These are phyloP conservation scores for Brachyopa scutellaris DNA, from an alignment of 2,888 invertebrate genomes.

Conservation along the genomic window DNA sequence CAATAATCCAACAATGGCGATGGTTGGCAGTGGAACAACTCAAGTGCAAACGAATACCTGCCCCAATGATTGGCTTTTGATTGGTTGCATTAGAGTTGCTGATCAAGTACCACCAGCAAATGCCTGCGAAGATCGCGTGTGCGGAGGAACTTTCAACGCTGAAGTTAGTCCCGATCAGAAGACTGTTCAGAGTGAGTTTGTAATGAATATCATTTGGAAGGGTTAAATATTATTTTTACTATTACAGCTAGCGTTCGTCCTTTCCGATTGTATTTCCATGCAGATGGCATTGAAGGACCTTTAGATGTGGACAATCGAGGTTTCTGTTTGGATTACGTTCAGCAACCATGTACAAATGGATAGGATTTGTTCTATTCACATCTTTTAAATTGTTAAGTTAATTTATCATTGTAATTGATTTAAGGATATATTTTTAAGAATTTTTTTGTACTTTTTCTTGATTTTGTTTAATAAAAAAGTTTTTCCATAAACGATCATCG, in stretches of 20 bases:
- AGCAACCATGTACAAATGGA: constrained; percentile 91
- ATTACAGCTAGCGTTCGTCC: constrained; percentile 90
- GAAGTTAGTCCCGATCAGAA: constrained; percentile 87
- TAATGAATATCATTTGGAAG: not conserved
- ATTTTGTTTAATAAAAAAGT: constrained; percentile 14
- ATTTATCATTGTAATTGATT: constrained; percentile 19
- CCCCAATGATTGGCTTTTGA: constrained; percentile 89
- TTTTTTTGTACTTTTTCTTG: constrained; percentile 4
- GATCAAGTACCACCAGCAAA: constrained; percentile 83
- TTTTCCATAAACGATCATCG: too few relatives aligned
- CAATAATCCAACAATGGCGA: constrained; percentile 86
- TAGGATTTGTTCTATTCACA: constrained; percentile 1
- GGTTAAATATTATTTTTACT: not conserved
- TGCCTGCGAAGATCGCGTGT: constrained; percentile 90
- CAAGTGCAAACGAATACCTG: constrained; percentile 87
- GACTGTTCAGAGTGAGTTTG: constrained; percentile 87
- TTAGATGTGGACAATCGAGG: constrained; percentile 89
- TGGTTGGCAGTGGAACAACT: constrained; percentile 86
- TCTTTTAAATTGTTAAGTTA: too few relatives aligned
- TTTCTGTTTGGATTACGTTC: constrained; percentile 91
- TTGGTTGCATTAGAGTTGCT: constrained; percentile 87
- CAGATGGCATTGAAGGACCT: constrained; percentile 90
- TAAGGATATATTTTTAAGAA: constrained; percentile 5
- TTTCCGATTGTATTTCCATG: constrained; percentile 89
- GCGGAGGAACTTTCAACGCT: constrained; percentile 90